Evolutionary conservation across 1,140 invertebrate genomes (phyloP).

Genomic region (Drosophila sturtevanti): DNA sequence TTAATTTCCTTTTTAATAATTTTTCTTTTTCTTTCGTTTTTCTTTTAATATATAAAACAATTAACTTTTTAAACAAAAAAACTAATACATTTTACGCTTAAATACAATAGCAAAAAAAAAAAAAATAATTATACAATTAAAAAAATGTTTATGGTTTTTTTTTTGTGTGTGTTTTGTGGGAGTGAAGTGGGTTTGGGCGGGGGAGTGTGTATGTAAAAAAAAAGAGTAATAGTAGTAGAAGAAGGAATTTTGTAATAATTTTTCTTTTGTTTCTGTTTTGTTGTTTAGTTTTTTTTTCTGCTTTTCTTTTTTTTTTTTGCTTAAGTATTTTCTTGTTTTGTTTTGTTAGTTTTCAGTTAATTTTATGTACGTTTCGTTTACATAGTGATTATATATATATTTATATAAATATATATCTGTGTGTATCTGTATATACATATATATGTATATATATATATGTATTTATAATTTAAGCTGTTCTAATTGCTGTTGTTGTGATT

Average conservation of each 20-base stretch:
- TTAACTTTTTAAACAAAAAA: slow-evolving; percentile 10
- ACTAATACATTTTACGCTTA: slow-evolving; percentile 15
- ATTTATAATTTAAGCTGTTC: slow-evolving; percentile 53
- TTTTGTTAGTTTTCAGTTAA: slow-evolving; percentile 3
- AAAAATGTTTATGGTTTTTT: slow-evolving; percentile 5
- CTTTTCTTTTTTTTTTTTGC: background rate
- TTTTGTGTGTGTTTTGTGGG: background rate
- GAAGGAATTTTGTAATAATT: slow-evolving; percentile 17
- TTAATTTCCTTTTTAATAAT: slow-evolving; percentile 12
- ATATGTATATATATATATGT: slow-evolving; percentile 16
- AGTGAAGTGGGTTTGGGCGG: background rate
- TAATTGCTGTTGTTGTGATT: slow-evolving; percentile 75
- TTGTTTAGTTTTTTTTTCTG: slow-evolving; percentile 37
- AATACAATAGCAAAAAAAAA: slow-evolving; percentile 8
- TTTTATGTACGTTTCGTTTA: slow-evolving; percentile 22
- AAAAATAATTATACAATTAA: background rate
- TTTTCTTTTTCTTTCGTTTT: background rate
- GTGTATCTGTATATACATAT: background rate
- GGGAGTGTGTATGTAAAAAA: background rate
- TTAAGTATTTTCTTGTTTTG: background rate
- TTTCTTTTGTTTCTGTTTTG: background rate
- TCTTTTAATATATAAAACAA: slow-evolving; percentile 2
- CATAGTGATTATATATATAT: background rate
- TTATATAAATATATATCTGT: slow-evolving; percentile 14
- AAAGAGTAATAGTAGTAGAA: background rate